Evolutionary conservation across 2,797 vertebrate species (phyloP).

Genomic region (Denticeps clupeoides): DNA sequence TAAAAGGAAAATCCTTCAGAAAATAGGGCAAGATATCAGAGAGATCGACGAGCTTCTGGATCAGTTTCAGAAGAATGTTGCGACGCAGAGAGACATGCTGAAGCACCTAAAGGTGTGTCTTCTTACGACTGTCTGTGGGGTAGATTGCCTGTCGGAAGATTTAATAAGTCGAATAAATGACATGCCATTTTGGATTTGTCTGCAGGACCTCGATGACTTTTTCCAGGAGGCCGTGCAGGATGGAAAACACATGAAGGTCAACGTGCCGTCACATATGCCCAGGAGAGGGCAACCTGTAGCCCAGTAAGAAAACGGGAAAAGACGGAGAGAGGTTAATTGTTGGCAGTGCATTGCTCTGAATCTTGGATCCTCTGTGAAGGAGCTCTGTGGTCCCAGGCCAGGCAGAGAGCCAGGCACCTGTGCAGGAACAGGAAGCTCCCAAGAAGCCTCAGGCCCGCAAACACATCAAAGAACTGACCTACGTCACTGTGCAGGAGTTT

Average conservation of each 20-base stretch:
- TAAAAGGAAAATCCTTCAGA: conserved; percentile 27
- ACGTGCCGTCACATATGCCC: conserved; percentile 54
- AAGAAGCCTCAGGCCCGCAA: conserved; percentile 34
- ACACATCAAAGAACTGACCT: conserved; percentile 43
- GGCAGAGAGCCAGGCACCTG: neutral
- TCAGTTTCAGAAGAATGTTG: conserved; percentile 30
- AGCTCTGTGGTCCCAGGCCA: conserved; percentile 19
- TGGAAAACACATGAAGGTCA: conserved; percentile 47
- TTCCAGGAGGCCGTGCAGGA: conserved; percentile 36
- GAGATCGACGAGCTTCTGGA: conserved; percentile 30
- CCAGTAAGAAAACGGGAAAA: conserved; percentile 26
- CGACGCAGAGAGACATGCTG: conserved; percentile 24
- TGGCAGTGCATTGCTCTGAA: neutral
- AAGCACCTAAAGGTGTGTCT: conserved; percentile 28
- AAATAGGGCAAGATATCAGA: conserved; percentile 29
- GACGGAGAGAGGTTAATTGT: neutral
- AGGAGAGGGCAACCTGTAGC: conserved; percentile 25
- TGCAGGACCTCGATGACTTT: conserved; percentile 45
- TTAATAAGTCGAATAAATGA: no score
- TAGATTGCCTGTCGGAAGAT: no score
- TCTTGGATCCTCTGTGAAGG: conserved; percentile 19
- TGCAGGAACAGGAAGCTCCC: conserved; percentile 17
- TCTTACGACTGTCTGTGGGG: no score
- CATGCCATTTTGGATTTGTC: neutral
- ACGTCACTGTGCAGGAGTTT: conserved; percentile 53